Evolutionary conservation across 2,797 vertebrate genomes (phyloP), one percentile per base, ranked within the genome.

Genomic region (Semaprochilodus insignis): DNA sequence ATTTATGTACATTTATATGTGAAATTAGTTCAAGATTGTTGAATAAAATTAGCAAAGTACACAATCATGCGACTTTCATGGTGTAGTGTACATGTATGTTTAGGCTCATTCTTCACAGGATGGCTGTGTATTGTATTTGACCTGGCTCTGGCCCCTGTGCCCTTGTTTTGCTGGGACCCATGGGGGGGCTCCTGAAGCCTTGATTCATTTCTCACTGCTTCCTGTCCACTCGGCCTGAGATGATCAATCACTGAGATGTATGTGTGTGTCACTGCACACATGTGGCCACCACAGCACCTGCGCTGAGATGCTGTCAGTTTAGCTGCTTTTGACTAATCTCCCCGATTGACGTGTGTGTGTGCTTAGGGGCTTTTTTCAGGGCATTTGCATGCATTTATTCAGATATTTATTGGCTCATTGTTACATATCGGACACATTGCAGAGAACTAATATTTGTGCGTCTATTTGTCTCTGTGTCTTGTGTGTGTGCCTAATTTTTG

Each of bases 201-300:
- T 89, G 40, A 91, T 93, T 92, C 92, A 92, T 88, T 90, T 87
- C 87, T 87, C 87, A 88, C 86, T 78, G 85, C 81, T 88, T 85
- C 79, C 87, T 83, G 81, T 74, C 73, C 81, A 57, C 77, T 83
- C 74, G n/a, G 27, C 75, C 81, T 62, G 74, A 69, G 71, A 83
- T 85, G 78, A 88, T 88, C 87, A 88, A 88, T 88, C 85, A 88
- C 52, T 5, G 74, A 84, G 87, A 81, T 66, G 72, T 84, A 85
- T 84, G 85, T 77, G 81, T 78, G 76, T 85, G 81, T 81, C 85
- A 78, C 51, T 6, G 17, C 70, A 60, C 82, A 84, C 82, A 80
- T 76, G 85, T 86, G 87, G 69, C 77, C 82, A 66, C 70, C 81
- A 19, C 85, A 66, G 77, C 87, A 88, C 87, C 85, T 88, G 31